A percentile compares a stretch with the other conserved stretches of the same genome.
phyloP scores from a whole-genome alignment of 2,113 vertebrate genomes.

The Benthochromis sp. region DNA sequence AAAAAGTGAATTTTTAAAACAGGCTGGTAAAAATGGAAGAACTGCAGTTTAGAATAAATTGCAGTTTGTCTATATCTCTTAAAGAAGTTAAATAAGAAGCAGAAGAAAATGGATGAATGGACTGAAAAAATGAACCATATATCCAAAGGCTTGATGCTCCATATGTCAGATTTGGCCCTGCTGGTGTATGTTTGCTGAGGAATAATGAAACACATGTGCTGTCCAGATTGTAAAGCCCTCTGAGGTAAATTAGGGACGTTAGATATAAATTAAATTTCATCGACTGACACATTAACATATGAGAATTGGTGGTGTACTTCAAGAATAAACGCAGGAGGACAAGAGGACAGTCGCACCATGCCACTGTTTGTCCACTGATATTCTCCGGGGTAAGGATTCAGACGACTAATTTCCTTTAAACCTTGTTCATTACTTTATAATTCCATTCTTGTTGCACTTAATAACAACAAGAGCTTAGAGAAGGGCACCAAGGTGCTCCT shows the following conservation, averaged over 20 bases:
- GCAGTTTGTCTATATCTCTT: background rate
- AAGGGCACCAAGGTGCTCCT: conserved; percentile 31
- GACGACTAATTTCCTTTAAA: background rate
- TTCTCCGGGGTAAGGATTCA: background rate
- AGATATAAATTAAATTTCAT: background rate
- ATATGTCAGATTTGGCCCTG: background rate
- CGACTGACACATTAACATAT: background rate
- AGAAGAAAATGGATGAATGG: background rate
- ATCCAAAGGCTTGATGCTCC: background rate
- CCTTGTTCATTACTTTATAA: conserved; percentile 28
- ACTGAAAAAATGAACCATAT: background rate
- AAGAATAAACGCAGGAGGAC: background rate
- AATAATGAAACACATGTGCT: background rate
- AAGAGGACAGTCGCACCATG: background rate
- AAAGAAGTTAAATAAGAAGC: background rate
- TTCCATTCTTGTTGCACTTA: conserved; percentile 34
- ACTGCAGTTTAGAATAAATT: background rate
- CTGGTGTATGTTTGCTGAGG: background rate
- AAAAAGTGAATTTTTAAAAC: background rate
- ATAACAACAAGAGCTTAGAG: conserved; percentile 14
- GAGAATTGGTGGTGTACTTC: background rate
- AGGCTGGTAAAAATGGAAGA: background rate
- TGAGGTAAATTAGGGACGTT: background rate
- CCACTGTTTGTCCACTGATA: background rate
- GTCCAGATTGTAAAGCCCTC: background rate